Evolutionary conservation across 2,797 vertebrate genomes (phyloP), one percentile per base, ranked within the genome.

Genomic region (Carduelis carduelis): DNA sequence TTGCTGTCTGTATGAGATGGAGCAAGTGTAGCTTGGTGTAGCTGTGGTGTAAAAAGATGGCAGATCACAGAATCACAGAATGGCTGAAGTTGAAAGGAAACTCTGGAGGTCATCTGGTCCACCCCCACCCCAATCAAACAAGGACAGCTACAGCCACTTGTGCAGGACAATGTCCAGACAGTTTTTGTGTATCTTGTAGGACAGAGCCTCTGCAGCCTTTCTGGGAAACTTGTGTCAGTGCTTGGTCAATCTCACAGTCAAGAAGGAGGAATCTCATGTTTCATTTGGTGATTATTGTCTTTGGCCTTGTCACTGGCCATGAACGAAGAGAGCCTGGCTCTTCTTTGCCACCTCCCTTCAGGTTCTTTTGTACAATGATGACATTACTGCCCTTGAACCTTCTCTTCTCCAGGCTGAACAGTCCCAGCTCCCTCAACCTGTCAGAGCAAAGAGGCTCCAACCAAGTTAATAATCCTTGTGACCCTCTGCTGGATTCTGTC

Each of bases 131-230:
- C 23, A 35, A 20, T 50, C 14, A 68, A 46, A 52, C 23, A 60
- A 20, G 9, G 56, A 46, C 13, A 75, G 7, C 28, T 71, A 22
- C 34, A 47, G 30, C 13, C 23, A 34, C 30, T 24, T 59, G 44
- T 9, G 4, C n/a, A 60, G 20, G 14, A 60, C 41, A 6, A 11
- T 4, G 4, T 35, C 30, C 39, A 64, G 50, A 69, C 39, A 53
- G 28, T 28, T 53, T 59, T 16, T 55, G 11, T 22, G 0, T 43
- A 17, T 23, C 41, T 55, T n/a, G 41, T 27, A 47, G 20, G 46
- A 59, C 0, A 0, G 34, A 59, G 7, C 52, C 11, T 43, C n/a
- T 0, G 0, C 23, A 71, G 41, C 14, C 17, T 65, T 57, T 59
- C 12, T 37, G 27, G 27, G 32, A 47, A 70, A 82, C 14, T 41